These are phyloP conservation scores for Eupithecia tripunctaria DNA, from an alignment of 2,888 invertebrate species.

Conservation along the genomic window DNA sequence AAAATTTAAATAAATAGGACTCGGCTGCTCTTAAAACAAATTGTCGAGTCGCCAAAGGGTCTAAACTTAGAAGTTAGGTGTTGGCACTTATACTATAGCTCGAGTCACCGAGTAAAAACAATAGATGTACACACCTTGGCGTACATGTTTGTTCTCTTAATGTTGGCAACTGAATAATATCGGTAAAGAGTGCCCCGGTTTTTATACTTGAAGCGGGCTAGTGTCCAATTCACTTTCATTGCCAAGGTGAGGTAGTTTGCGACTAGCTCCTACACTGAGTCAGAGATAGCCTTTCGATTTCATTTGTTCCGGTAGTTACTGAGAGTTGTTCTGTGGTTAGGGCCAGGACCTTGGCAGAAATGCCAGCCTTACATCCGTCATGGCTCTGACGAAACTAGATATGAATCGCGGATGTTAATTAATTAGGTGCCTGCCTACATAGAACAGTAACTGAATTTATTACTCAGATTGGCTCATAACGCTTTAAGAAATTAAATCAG, in stretches of 20 bases:
- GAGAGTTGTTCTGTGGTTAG: slow-evolving; percentile 51
- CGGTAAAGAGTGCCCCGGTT: slow-evolving; percentile 72
- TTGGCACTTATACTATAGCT: not conserved
- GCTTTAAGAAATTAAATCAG: not conserved
- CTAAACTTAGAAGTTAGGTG: not conserved
- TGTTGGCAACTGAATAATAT: slow-evolving; percentile 83
- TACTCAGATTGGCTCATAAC: not conserved
- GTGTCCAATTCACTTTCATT: slow-evolving; percentile 80
- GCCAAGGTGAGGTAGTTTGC: slow-evolving; percentile 74
- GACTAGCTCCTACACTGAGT: slow-evolving; percentile 67
- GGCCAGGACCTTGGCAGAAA: slow-evolving; percentile 62
- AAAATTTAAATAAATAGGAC: not conserved
- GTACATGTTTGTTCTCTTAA: slow-evolving; percentile 80
- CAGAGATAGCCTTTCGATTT: slow-evolving; percentile 82
- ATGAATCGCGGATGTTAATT: slow-evolving; percentile 23
- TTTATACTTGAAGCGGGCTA: slow-evolving; percentile 74
- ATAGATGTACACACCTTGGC: slow-evolving; percentile 72
- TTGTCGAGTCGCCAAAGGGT: not conserved
- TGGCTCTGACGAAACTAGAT: slow-evolving; percentile 29
- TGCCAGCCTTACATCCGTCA: slow-evolving; percentile 36
- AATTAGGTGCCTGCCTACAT: slow-evolving; percentile 13
- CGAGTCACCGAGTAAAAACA: slow-evolving; percentile 20
- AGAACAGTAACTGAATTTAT: not conserved
- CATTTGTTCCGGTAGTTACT: slow-evolving; percentile 64
- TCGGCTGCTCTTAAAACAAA: not conserved